phyloP scores from a whole-genome alignment of 2,888 invertebrate species.

The Lordiphosa andalusiaca region DNA sequence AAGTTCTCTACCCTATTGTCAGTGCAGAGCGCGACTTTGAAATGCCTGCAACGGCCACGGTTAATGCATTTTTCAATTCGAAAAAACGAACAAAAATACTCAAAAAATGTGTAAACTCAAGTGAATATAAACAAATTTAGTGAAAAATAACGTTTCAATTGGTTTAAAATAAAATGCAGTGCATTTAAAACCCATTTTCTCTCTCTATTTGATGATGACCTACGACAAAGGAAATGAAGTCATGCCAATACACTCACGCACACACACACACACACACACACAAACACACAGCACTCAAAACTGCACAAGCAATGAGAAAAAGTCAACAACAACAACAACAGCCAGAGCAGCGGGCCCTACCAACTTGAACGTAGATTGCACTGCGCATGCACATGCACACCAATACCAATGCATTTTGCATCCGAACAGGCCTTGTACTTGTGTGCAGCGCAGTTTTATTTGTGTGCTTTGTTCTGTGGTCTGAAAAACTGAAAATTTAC shows the following conservation, averaged over 20 bases:
- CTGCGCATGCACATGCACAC: conserved; percentile 69
- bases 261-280: conserved; percentile 5
- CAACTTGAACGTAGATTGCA: conserved; percentile 40
- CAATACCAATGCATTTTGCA: conserved; percentile 6
- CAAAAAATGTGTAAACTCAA: conserved; percentile 6
- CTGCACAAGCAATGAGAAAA: conserved; percentile 54
- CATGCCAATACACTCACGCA: conserved; percentile 65
- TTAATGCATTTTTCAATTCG: conserved; percentile 14
- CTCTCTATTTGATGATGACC: conserved; percentile 74
- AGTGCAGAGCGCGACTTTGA: conserved; percentile 79
- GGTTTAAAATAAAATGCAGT: conserved; percentile 9
- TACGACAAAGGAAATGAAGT: conserved; percentile 80
- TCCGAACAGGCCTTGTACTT: conserved; percentile 14
- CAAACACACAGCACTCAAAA: conserved; percentile 28
- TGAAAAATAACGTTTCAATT: too few species aligned
- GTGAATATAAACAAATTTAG: neutral
- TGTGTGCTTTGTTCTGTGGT: conserved; percentile 63
- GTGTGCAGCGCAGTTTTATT: conserved; percentile 29
- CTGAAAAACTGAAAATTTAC: conserved; percentile 7
- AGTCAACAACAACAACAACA: conserved; percentile 31
- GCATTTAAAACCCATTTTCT: conserved; percentile 49
- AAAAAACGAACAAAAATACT: conserved; percentile 11
- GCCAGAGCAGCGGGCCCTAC: conserved; percentile 39
- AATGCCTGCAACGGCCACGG: conserved; percentile 60
- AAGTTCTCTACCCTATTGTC: conserved; percentile 79